Conservation (phyloP, 2,888 invertebrate genomes). For the Mamestra brassicae region DNA sequence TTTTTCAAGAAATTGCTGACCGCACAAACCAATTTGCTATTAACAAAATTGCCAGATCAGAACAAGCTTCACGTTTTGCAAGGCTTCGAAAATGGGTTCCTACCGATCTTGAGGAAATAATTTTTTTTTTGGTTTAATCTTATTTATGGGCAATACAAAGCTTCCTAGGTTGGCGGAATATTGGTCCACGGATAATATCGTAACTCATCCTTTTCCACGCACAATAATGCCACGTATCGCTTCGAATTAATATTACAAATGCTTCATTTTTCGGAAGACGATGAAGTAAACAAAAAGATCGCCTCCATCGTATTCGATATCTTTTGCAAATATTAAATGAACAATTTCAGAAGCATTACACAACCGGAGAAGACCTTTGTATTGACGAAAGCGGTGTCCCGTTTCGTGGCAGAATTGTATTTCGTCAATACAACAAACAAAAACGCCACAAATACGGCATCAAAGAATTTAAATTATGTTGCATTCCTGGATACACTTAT, state of each 20-base stretch:
- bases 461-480: background rate
- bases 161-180: conserved; percentile 9
- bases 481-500: background rate
- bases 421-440: background rate
- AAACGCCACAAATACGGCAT: too few relatives aligned
- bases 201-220: conserved; percentile 4
- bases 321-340: conserved; percentile 2
- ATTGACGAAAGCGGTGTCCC: background rate
- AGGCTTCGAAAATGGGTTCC: background rate
- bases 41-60: conserved; percentile 3
- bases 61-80: background rate
- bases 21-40: conserved; percentile 1
- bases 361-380: background rate
- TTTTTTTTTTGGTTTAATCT: background rate
- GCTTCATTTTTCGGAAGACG: conserved; percentile 11
- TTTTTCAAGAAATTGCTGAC: conserved; percentile 5
- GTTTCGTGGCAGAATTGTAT: conserved; percentile 1
- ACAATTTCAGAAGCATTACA: background rate
- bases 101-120: background rate
- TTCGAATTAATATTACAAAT: conserved; percentile 1
- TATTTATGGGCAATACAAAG: background rate
- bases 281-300: conserved; percentile 6
- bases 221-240: conserved; percentile 10
- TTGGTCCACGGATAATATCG: conserved; percentile 12
- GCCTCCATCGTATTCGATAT: background rate